Percentiles rank a stretch among this genome's conserved stretches.
Conservation (phyloP, 2,888 invertebrate species). For the Amitus sp. region DNA sequence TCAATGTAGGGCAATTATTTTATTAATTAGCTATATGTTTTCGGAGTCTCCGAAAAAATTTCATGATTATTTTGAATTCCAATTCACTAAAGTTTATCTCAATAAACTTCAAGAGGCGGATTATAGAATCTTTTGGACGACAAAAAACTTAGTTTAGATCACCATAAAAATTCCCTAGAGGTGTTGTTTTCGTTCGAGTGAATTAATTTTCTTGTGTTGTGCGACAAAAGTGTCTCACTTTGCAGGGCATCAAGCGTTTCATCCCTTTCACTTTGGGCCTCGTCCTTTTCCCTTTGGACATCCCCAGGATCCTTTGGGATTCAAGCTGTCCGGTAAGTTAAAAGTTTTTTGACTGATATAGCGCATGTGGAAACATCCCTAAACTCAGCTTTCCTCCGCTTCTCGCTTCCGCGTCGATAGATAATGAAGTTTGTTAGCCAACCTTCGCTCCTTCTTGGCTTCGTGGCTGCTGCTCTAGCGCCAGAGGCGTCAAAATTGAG, state of each 20-base stretch:
- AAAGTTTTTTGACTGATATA: neutral
- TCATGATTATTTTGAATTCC: too few species aligned
- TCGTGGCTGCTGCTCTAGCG: constrained; percentile 47
- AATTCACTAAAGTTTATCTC: too few species aligned
- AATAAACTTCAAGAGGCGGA: too few species aligned
- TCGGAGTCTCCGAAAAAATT: too few species aligned
- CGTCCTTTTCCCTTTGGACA: constrained; percentile 73
- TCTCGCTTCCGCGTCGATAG: constrained; percentile 47
- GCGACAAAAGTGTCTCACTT: constrained; percentile 41
- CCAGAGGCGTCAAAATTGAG: constrained; percentile 63
- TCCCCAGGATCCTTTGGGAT: constrained; percentile 84
- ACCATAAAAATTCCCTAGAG: too few species aligned
- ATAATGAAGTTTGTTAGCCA: constrained; percentile 57
- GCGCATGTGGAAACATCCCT: constrained; percentile 5
- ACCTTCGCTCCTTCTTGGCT: constrained; percentile 40
- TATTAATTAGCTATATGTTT: too few species aligned
- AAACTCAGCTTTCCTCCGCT: constrained; percentile 22
- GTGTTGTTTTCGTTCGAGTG: too few species aligned
- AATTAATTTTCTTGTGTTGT: constrained; percentile 10
- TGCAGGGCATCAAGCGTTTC: constrained; percentile 83
- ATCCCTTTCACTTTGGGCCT: constrained; percentile 90
- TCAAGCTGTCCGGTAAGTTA: constrained; percentile 84
- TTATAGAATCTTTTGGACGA: too few species aligned
- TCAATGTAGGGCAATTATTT: too few species aligned
- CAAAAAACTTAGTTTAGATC: too few species aligned